These are phyloP conservation scores for Ceratina calcarata DNA, from an alignment of 1,140 invertebrate genomes.

Conservation along the genomic window DNA sequence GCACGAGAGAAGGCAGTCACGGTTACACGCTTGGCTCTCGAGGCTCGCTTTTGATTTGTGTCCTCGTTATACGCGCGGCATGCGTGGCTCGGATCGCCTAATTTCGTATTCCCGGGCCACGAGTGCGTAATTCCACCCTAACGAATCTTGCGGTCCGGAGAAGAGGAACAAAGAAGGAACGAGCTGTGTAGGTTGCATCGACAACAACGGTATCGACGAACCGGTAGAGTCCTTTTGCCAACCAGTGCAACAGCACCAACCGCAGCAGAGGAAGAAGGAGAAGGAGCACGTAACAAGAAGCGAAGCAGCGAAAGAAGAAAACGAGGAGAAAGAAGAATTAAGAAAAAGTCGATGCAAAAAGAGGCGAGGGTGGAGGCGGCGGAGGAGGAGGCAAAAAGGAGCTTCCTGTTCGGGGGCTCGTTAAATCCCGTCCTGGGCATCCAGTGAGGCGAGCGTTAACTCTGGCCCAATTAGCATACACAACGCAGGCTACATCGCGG, in stretches of 20 bases:
- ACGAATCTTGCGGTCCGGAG: conserved; percentile 66
- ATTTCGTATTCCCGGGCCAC: conserved; percentile 74
- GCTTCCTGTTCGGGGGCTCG: conserved; percentile 73
- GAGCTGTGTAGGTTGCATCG: conserved; percentile 4
- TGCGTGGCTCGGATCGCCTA: conserved; percentile 61
- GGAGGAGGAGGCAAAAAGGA: conserved; percentile 48
- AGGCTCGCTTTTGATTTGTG: conserved; percentile 73
- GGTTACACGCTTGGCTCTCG: conserved; percentile 55
- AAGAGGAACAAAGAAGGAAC: not conserved
- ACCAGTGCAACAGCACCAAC: conserved; percentile 44
- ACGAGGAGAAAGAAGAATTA: conserved; percentile 48
- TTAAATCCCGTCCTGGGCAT: conserved; percentile 73
- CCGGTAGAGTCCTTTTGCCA: not conserved
- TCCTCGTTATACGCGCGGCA: conserved; percentile 68
- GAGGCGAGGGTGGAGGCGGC: not conserved
- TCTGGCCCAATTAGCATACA: conserved; percentile 79
- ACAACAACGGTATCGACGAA: conserved; percentile 45
- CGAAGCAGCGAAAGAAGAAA: conserved; percentile 40
- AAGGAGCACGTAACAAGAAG: conserved; percentile 18
- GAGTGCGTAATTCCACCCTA: conserved; percentile 68
- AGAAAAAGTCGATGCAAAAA: conserved; percentile 58
- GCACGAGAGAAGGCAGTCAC: conserved; percentile 46
- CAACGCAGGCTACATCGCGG: conserved; percentile 71
- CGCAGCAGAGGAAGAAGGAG: conserved; percentile 34
- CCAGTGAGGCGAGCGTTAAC: conserved; percentile 70